Evolutionary conservation across 2,888 invertebrate genomes (phyloP).

Genomic region (Meteorus colon): DNA sequence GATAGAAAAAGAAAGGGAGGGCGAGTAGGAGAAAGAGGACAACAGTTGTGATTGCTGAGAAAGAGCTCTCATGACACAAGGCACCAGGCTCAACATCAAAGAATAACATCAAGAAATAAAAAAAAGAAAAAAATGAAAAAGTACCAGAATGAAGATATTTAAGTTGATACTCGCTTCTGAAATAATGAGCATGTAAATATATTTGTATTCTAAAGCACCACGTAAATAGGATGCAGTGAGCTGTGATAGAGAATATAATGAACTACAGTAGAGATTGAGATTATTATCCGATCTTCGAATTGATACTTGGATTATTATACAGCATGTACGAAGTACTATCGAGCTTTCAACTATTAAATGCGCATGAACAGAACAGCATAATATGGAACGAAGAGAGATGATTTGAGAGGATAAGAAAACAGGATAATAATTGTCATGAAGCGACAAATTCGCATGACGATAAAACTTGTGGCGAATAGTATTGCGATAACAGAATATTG

Average conservation of each 20-base stretch:
- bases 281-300: constrained; percentile 11
- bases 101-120: not conserved
- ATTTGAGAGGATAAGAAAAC: not conserved
- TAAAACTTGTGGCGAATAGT: not conserved
- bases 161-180: constrained; percentile 11
- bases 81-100: not conserved
- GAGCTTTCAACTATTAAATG: constrained; percentile 16
- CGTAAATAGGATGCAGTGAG: not conserved
- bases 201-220: not conserved
- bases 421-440: constrained; percentile 4
- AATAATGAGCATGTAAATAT: constrained; percentile 10
- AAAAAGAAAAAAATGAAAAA: not conserved
- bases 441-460: not conserved
- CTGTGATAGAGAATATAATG: constrained; percentile 12
- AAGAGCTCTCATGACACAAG: not conserved
- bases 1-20: constrained; percentile 3
- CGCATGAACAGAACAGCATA: not conserved
- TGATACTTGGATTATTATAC: constrained; percentile 11
- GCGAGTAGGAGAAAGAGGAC: not conserved
- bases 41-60: constrained; percentile 1
- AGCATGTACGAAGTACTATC: not conserved
- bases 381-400: constrained; percentile 1
- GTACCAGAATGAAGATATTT: not conserved
- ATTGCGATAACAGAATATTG: not conserved
- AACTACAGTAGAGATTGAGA: constrained; percentile 2